Evolutionary conservation across 2,113 vertebrate genomes (phyloP), one percentile per base, ranked within the genome.

Genomic region (Orcinus orca): DNA sequence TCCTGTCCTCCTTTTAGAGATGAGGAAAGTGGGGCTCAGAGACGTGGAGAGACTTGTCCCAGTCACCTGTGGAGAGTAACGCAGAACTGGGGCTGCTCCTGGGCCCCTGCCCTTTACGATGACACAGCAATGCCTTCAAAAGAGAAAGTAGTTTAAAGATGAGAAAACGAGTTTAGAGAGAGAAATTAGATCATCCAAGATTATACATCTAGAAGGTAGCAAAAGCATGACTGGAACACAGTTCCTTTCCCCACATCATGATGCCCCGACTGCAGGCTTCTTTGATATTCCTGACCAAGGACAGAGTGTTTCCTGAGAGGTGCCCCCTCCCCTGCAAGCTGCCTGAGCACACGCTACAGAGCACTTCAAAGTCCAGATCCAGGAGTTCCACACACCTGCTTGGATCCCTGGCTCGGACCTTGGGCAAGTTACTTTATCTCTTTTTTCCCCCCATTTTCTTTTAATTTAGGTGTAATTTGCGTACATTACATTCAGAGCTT

Each of bases 261-360:
- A 18, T 8, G 33, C 23, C 8, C 44, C 29, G 8, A 23, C 18
- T 1, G 6, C 44, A 13, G 74, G 13, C 84, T 38, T 12, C 90
- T 53, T 29, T 50, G 29, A 38, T 9, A 14, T 5, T 36, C 58
- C 50, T 81, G 60, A 85, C 31, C 29, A 33, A 21, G 7, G 26
- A 47, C 50, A 20, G 17, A 86, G 55, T 18, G 4, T 67, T 12
- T 70, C 44, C 44, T 9, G 67, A 95, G 73, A 79, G 15, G 1
- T 1, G 1, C 0, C 0, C 17, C 26, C 29, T 82, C 20, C 58
- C 53, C 53, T 31, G 36, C 0, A 4, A 67, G 60, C 36, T n/a
- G 50, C 29, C 18, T 4, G n/a, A 44, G 21, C 1, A 1, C 21
- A 5, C 0, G 15, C 0, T 80, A 17, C 25, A 6, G 9, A 3